Percentiles rank a stretch among this genome's conserved stretches.
Conservation (phyloP, 2,888 invertebrate genomes). For the Lithodes maja region DNA sequence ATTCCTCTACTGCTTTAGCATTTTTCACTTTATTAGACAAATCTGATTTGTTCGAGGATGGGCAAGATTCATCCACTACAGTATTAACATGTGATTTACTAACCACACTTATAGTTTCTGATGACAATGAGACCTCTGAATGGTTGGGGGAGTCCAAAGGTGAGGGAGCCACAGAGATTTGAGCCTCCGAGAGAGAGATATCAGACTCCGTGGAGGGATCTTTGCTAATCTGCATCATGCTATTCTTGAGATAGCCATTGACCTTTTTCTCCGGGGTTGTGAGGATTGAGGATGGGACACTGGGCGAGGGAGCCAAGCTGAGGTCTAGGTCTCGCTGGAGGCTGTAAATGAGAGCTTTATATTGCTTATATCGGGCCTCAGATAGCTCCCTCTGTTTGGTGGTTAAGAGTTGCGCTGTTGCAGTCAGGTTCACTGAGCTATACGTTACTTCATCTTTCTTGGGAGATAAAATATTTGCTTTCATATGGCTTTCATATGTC, state of each 20-base stretch:
- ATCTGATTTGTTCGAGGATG: neutral
- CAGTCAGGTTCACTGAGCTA: conserved; percentile 38
- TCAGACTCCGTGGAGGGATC: conserved; percentile 23
- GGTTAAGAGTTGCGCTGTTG: conserved; percentile 49
- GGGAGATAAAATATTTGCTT: neutral
- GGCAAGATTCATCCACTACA: neutral
- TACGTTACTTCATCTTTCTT: neutral
- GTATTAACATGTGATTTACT: conserved; percentile 8
- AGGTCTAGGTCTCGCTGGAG: conserved; percentile 55
- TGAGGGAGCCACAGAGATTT: conserved; percentile 16
- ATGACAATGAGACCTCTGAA: conserved; percentile 15
- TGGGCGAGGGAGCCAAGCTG: conserved; percentile 42
- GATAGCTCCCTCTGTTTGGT: conserved; percentile 51
- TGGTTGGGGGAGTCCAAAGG: conserved; percentile 19
- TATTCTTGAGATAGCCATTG: neutral
- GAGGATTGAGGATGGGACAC: conserved; percentile 54
- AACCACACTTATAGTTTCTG: neutral
- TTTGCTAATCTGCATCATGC: neutral
- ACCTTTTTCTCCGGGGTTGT: conserved; percentile 50
- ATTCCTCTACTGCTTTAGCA: neutral
- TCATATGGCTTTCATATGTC: neutral
- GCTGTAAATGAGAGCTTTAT: conserved; percentile 49
- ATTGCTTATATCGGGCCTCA: conserved; percentile 49
- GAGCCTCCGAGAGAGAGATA: neutral
- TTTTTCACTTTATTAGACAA: neutral